Percentiles rank a stretch among this genome's conserved stretches.
phyloP scores from a whole-genome alignment of 2,113 vertebrate species.

The Paraplagusia blochii region DNA sequence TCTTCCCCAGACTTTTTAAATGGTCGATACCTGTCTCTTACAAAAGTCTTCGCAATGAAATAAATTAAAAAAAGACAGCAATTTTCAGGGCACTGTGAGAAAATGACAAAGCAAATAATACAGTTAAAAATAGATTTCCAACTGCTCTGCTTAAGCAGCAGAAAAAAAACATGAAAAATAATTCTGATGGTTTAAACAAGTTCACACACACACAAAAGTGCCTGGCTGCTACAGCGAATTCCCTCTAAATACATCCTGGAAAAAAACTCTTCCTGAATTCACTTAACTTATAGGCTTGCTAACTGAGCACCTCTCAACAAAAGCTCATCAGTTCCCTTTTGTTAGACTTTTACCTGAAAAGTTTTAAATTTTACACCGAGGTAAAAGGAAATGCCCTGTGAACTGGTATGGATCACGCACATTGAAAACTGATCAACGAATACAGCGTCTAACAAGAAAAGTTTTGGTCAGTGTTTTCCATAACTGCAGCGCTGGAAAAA shows the following conservation, averaged over 20 bases:
- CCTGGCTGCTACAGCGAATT: conserved; percentile 70
- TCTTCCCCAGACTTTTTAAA: background rate
- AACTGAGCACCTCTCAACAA: conserved; percentile 52
- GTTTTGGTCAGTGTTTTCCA: conserved; percentile 60
- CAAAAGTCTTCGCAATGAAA: conserved; percentile 11
- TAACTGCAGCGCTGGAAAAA: conserved; percentile 39
- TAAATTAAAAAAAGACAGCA: conserved; percentile 17
- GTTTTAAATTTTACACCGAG: conserved; percentile 54
- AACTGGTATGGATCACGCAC: conserved; percentile 69
- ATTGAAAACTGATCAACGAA: conserved; percentile 68
- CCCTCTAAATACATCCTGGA: conserved; percentile 54
- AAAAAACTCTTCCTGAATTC: conserved; percentile 35
- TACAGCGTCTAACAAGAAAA: conserved; percentile 65
- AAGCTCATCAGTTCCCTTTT: conserved; percentile 28
- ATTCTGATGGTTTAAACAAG: conserved; percentile 57
- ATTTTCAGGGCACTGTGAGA: conserved; percentile 35
- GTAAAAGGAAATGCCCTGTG: conserved; percentile 58
- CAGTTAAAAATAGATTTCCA: conserved; percentile 65
- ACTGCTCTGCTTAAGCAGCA: conserved; percentile 51
- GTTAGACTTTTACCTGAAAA: conserved; percentile 53
- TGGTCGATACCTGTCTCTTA: conserved; percentile 13
- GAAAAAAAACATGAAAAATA: conserved; percentile 56
- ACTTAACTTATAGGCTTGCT: conserved; percentile 59
- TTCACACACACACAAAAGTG: conserved; percentile 74
- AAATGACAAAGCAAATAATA: conserved; percentile 63